Percentiles rank a stretch among this genome's conserved stretches.
Conservation (phyloP, 2,797 vertebrate genomes). For the Tokudaia tokunoshimensis region DNA sequence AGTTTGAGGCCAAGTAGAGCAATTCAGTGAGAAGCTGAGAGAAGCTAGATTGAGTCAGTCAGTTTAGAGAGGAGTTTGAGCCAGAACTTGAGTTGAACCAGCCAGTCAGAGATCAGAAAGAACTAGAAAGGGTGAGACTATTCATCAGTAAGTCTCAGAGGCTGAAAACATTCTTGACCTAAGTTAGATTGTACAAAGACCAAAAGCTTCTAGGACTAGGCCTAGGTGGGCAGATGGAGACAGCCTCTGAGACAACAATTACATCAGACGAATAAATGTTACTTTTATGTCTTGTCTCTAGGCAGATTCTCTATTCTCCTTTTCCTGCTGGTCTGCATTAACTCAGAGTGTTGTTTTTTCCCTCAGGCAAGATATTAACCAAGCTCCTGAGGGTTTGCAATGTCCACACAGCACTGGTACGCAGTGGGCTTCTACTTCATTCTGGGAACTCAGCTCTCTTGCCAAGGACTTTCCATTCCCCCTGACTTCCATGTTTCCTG, state of each 20-base stretch:
- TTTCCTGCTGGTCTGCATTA: background rate
- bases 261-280: background rate
- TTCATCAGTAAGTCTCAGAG: background rate
- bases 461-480: background rate
- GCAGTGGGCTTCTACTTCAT: background rate
- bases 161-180: background rate
- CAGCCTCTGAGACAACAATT: background rate
- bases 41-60: background rate
- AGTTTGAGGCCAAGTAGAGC: background rate
- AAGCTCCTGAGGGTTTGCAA: background rate
- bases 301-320: background rate
- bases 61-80: background rate
- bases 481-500: background rate
- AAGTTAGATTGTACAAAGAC: background rate
- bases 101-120: background rate
- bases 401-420: rapidly evolving
- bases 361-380: background rate
- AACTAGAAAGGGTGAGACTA: background rate
- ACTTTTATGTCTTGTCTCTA: background rate
- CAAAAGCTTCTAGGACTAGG: background rate
- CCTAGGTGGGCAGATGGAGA: background rate
- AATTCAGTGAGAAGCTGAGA: background rate
- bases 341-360: background rate
- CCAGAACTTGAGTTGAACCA: background rate
- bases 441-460: background rate